Base-by-base conservation (phyloP, 2,797 vertebrate species). In the Ibycter americanus region DNA sequence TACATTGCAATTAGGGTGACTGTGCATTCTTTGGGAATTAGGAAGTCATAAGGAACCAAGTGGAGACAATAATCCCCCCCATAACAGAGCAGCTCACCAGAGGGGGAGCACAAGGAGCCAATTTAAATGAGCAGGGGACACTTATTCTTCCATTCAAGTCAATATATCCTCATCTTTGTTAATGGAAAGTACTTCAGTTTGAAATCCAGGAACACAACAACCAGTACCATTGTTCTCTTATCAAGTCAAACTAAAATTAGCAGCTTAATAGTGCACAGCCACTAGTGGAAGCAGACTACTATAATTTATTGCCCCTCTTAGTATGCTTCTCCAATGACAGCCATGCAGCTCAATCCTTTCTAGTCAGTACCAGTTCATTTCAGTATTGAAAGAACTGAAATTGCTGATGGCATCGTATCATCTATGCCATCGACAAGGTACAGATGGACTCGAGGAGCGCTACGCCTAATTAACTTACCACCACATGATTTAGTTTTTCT, bases 141-240 rank as follows among this genome's bases (percentile, higher is more conserved):
- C 77, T 91, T 52, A 59, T 38, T 79, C 84, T 65, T 47, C 65
- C 59, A 46, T 74, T 36, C 42, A 23, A 91, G 87, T 92, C 87
- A 71, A 88, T 96, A 78, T 21, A 86, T 96, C 93, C 91, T 95
- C 84, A 84, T 95, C 87, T 80, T 58, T 83, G 66, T 68, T 93
- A 90, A 96, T 66, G 88, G 84, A 65, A 89, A 87, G 74, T 56
- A 58, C 59, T 65, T 91, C 38, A 76, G 72, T 65, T 68, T 82
- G 73, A 95, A 85, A 79, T 32, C 54, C 54, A 96, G 84, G 84
- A 91, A 77, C 4, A 4, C 78, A 93, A 52, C 32, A 80, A 63
- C 68, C 82, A 94, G 92, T 80, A 89, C 59, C 58, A 34, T 34
- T 68, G 52, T 80, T 74, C 65, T 91, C 71, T 58, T 54, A 46